These are phyloP conservation scores for Mungos mungo DNA, from an alignment of 2,113 vertebrate genomes.

Conservation along the genomic window DNA sequence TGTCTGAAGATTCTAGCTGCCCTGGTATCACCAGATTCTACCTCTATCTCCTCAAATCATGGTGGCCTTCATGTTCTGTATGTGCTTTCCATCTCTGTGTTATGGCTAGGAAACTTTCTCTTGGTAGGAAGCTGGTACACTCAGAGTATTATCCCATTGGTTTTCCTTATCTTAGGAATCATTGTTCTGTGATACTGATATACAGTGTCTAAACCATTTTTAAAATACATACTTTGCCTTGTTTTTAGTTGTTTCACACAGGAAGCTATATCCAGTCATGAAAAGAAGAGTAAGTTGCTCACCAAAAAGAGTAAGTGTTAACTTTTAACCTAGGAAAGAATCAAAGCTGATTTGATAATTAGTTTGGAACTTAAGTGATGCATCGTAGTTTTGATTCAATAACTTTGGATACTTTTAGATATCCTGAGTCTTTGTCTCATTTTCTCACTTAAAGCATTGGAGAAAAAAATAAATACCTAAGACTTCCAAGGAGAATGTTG, in stretches of 20 bases:
- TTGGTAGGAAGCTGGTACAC: neutral
- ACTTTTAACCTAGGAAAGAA: neutral
- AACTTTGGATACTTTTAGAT: neutral
- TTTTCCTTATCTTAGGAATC: neutral
- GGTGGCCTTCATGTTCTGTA: neutral
- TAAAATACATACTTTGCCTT: neutral
- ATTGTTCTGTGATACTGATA: neutral
- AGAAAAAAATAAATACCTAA: slow-evolving; percentile 46
- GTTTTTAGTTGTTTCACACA: neutral
- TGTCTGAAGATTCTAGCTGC: neutral
- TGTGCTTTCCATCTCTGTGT: neutral
- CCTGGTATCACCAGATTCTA: neutral
- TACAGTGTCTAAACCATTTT: neutral
- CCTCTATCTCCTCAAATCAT: neutral
- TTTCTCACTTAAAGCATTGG: neutral
- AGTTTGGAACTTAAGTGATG: slow-evolving; percentile 30
- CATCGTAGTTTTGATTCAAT: neutral
- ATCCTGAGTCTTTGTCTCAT: neutral
- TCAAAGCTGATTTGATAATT: slow-evolving; percentile 27
- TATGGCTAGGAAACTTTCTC: neutral
- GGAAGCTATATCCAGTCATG: neutral
- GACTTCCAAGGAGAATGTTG: neutral
- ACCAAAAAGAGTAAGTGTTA: neutral
- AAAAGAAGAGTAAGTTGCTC: neutral
- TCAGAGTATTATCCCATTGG: neutral